Evolutionary conservation across 1,140 invertebrate species (phyloP).

Genomic region (Eriosoma lanigerum): DNA sequence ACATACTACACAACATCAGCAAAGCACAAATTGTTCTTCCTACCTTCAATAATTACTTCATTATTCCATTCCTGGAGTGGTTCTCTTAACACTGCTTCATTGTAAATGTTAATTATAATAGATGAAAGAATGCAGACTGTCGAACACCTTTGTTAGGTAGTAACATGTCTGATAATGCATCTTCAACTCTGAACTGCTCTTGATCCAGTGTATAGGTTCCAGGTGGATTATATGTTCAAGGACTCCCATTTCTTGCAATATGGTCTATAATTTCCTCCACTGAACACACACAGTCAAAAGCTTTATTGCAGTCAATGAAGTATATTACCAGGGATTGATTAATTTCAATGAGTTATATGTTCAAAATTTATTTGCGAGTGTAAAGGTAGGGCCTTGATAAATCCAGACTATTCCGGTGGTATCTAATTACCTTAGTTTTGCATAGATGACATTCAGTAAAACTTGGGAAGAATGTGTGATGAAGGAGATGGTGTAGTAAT

Average conservation of each 20-base stretch:
- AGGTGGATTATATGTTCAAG: too few relatives aligned
- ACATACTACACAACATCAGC: slow-evolving; percentile 39
- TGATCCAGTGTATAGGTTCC: too few relatives aligned
- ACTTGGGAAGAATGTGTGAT: slow-evolving; percentile 54
- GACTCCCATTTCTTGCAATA: too few relatives aligned
- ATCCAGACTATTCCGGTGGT: slow-evolving; percentile 16
- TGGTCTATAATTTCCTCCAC: too few relatives aligned
- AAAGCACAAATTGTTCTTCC: slow-evolving; percentile 50
- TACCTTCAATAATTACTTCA: slow-evolving; percentile 47
- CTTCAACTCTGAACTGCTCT: too few relatives aligned
- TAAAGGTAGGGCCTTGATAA: too few relatives aligned
- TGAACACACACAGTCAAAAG: too few relatives aligned
- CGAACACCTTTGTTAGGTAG: slow-evolving; percentile 55
- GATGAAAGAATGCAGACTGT: slow-evolving; percentile 57
- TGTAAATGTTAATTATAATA: slow-evolving; percentile 57
- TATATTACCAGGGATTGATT: too few relatives aligned
- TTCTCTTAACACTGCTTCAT: slow-evolving; percentile 51
- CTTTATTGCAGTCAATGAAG: too few relatives aligned
- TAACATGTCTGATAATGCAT: background rate
- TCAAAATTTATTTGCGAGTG: background rate
- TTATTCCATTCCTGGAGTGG: slow-evolving; percentile 45
- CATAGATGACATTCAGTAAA: slow-evolving; percentile 54
- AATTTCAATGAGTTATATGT: background rate
- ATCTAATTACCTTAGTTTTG: slow-evolving; percentile 48
- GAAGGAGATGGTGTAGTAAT: slow-evolving; percentile 45